These are phyloP conservation scores for Oryctes rhinoceros DNA, from an alignment of 1,140 invertebrate genomes.

Conservation along the genomic window DNA sequence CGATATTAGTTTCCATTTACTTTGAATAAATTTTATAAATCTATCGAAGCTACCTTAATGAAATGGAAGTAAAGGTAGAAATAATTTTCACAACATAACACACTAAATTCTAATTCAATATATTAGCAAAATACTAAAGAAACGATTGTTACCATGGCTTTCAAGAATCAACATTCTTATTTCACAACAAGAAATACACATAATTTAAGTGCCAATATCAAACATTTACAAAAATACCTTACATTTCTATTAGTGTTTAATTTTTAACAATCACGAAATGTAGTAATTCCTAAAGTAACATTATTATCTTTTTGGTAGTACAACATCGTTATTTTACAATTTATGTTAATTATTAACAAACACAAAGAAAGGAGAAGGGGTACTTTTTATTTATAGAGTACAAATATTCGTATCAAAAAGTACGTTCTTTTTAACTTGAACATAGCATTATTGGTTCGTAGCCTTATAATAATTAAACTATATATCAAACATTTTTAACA, in stretches of 20 bases:
- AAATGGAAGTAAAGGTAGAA: background rate
- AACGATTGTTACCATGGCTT: conserved; percentile 12
- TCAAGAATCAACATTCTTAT: background rate
- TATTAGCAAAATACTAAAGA: conserved; percentile 5
- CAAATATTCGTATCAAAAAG: conserved; percentile 1
- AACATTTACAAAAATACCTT: background rate
- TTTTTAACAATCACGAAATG: background rate
- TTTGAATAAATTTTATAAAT: background rate
- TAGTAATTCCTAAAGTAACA: background rate
- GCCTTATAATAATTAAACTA: conserved; percentile 55
- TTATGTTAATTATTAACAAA: background rate
- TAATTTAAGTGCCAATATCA: background rate
- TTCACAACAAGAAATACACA: background rate
- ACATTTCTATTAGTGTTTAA: too few species aligned
- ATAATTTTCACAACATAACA: background rate
- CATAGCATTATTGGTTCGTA: conserved; percentile 52
- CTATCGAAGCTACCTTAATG: background rate
- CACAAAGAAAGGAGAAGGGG: background rate
- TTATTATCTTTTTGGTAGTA: too few species aligned
- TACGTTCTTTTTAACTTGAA: conserved; percentile 44
- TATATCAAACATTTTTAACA: conserved; percentile 55
- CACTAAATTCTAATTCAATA: background rate
- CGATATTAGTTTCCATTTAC: background rate
- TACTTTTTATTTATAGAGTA: background rate
- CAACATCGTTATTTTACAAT: too few species aligned